phyloP scores from a whole-genome alignment of 2,113 vertebrate genomes.

The Apus apus region DNA sequence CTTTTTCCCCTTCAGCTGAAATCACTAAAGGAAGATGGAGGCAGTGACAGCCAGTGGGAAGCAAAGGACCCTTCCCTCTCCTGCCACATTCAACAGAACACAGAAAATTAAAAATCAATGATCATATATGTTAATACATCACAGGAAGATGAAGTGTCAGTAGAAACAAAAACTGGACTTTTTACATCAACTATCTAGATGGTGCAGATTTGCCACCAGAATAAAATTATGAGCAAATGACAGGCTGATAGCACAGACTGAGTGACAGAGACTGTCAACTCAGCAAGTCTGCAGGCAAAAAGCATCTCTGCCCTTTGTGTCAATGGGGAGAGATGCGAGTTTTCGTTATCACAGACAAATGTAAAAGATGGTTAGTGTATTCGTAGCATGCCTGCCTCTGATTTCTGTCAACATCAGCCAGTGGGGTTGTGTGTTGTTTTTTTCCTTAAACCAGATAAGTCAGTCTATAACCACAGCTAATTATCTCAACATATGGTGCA shows the following conservation, averaged over 20 bases:
- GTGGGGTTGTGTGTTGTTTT: neutral
- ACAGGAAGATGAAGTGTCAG: neutral
- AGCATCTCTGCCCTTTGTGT: neutral
- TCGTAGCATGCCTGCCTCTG: neutral
- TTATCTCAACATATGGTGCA: neutral
- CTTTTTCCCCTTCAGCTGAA: conserved; percentile 30
- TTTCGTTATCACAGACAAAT: neutral
- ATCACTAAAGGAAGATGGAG: neutral
- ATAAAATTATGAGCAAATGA: neutral
- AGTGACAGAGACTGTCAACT: neutral
- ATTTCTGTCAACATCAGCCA: conserved; percentile 23
- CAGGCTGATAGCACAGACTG: neutral
- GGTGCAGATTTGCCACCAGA: neutral
- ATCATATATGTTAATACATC: neutral
- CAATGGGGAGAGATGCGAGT: neutral
- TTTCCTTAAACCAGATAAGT: neutral
- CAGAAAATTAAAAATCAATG: neutral
- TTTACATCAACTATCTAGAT: neutral
- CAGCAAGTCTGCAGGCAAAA: neutral
- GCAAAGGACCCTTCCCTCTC: neutral
- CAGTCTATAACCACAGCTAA: neutral
- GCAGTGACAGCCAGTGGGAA: neutral
- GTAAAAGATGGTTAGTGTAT: neutral
- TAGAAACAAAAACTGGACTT: neutral
- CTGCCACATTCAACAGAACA: neutral